Conservation (phyloP, 2,888 invertebrate species). For the Drosophila flavopinicola region DNA sequence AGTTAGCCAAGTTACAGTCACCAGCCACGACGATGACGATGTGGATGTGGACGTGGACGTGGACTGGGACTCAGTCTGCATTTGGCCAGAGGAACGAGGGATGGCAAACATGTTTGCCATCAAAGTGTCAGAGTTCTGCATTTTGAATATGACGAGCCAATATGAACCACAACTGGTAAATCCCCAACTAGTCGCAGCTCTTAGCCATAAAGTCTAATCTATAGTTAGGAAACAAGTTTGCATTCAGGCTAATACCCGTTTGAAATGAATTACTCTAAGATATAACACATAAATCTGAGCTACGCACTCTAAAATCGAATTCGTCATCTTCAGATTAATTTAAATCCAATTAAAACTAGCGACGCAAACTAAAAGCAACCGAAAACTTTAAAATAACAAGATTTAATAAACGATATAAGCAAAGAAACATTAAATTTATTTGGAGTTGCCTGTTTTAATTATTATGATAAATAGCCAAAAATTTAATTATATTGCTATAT, state of each 20-base stretch:
- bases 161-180: slow-evolving; percentile 4
- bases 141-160: slow-evolving; percentile 1
- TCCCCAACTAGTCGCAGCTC: slow-evolving; percentile 4
- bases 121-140: slow-evolving; percentile 8
- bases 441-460: background rate
- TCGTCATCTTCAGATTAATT: background rate
- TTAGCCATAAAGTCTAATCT: slow-evolving; percentile 1
- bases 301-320: slow-evolving; percentile 8
- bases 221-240: slow-evolving; percentile 5
- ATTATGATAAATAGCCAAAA: no score
- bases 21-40: slow-evolving; percentile 30
- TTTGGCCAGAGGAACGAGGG: slow-evolving; percentile 47
- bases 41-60: slow-evolving; percentile 27
- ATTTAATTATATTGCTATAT: no score
- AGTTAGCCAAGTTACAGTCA: slow-evolving; percentile 39
- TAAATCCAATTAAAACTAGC: background rate
- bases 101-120: slow-evolving; percentile 25
- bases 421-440: no score
- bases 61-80: slow-evolving; percentile 22
- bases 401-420: background rate
- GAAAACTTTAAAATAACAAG: background rate
- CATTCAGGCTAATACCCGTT: slow-evolving; percentile 11
- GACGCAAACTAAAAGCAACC: background rate
- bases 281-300: slow-evolving; percentile 2
- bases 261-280: background rate